Conservation (phyloP, 2,888 invertebrate species). For the Meta bourneti region DNA sequence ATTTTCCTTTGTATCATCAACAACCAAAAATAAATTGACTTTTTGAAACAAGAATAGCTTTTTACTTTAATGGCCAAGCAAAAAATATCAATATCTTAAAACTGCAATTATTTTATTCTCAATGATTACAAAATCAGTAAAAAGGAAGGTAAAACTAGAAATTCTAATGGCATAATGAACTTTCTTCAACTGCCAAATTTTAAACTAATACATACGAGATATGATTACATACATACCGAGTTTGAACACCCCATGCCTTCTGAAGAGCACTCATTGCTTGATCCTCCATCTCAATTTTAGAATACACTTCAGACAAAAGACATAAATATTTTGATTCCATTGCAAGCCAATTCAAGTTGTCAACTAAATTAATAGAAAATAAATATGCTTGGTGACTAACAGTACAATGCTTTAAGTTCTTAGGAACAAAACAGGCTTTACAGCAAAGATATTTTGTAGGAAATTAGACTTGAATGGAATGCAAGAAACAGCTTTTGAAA, state of each 20-base stretch:
- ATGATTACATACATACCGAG: slow-evolving; percentile 81
- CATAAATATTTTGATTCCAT: slow-evolving; percentile 87
- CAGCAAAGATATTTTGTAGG: neutral
- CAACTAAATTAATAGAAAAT: slow-evolving; percentile 53
- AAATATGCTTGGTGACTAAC: neutral
- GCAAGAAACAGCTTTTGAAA: too few relatives aligned
- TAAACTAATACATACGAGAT: too few relatives aligned
- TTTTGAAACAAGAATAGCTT: too few relatives aligned
- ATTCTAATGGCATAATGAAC: too few relatives aligned
- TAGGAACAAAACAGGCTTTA: neutral
- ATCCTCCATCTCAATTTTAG: slow-evolving; percentile 80
- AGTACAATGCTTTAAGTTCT: neutral
- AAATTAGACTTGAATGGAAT: neutral
- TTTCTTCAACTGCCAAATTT: neutral
- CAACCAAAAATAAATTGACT: too few relatives aligned
- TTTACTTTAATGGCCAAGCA: too few relatives aligned
- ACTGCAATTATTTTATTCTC: too few relatives aligned
- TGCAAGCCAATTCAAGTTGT: slow-evolving; percentile 73
- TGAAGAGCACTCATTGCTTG: slow-evolving; percentile 81
- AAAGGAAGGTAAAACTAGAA: too few relatives aligned
- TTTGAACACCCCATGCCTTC: slow-evolving; percentile 81
- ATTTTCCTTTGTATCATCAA: too few relatives aligned
- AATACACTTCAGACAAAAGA: slow-evolving; percentile 85
- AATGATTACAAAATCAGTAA: too few relatives aligned
- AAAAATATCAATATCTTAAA: too few relatives aligned